A percentile compares a stretch with the other conserved stretches of the same genome.
These are phyloP conservation scores for Macrosoma leucophasiata DNA, from an alignment of 2,888 invertebrate genomes.

Conservation along the genomic window DNA sequence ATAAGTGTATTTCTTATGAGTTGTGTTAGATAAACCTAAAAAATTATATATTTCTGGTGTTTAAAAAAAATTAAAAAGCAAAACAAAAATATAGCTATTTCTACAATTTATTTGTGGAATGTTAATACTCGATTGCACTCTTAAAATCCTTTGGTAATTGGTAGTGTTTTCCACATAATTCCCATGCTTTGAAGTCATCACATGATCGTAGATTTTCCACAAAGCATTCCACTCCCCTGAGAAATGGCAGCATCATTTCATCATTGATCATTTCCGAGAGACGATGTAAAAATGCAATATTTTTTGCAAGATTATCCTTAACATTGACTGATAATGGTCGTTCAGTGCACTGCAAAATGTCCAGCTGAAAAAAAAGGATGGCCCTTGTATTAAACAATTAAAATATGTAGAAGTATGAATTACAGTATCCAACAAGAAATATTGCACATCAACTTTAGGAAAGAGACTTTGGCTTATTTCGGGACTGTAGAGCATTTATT, in stretches of 20 bases:
- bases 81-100: constrained; percentile 29
- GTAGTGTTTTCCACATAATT: constrained; percentile 56
- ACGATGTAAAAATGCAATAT: constrained; percentile 59
- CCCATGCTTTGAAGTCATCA: constrained; percentile 70
- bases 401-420: constrained; percentile 1
- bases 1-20: too few relatives aligned
- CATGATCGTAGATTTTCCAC: constrained; percentile 57
- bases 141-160: constrained; percentile 66
- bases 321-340: constrained; percentile 55
- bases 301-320: constrained; percentile 61
- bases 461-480: too few relatives aligned
- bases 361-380: constrained; percentile 47
- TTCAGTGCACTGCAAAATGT: constrained; percentile 59
- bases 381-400: constrained; percentile 4
- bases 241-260: constrained; percentile 61
- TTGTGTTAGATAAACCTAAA: constrained; percentile 1
- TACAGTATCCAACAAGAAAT: too few relatives aligned
- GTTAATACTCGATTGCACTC: constrained; percentile 66
- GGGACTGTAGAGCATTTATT: too few relatives aligned
- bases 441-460: too few relatives aligned
- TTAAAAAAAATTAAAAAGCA: constrained; percentile 15
- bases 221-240: constrained; percentile 62
- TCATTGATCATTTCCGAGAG: constrained; percentile 63
- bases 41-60: constrained; percentile 2
- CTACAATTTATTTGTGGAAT: constrained; percentile 46